Evolutionary conservation across 2,888 invertebrate species (phyloP), one percentile per base, ranked within the genome.

Genomic region (Scaptomyza caliginosa): DNA sequence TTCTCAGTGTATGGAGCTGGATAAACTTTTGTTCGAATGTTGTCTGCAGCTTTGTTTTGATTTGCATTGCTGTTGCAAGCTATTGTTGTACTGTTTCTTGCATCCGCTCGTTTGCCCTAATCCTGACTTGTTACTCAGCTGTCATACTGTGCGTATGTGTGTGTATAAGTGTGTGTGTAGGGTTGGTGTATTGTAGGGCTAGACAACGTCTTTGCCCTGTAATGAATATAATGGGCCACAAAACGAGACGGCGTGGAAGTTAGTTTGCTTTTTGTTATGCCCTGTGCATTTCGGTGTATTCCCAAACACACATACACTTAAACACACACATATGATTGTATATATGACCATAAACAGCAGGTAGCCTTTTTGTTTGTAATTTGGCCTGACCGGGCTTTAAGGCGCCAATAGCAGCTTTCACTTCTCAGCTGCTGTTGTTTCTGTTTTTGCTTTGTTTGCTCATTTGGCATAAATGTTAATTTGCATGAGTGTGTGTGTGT

Each of bases 391-490:
- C 60, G 65, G 67, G 36, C 59, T 52, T 71, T 34, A 17, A 52
- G 67, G 54, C 74, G 66, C 55, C 66, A 71, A 45, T 23, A 54
- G 42, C 64, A 68, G 57, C 59, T 66, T 74, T 74, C 57, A 65
- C 63, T 69, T 45, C 56, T 63, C 67, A 36, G 32, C 50, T 43
- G 36, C 10, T 46, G 34, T 19, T 38, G 45, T 17, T 43, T 16
- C 16, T 16, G 43, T 13, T 42, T 2, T 55, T 43, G 34, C 46
- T 59, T 69, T 76, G 77, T 74, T 76, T 74, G 76, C 74, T 62
- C 77, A 77, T 77, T 77, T 77, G 55, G 63, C 65, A 65, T 50
- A 67, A 59, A 67, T 71, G 76, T 77, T 74, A 77, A 77, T 77
- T 77, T 74, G 60, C 52, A 42, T 52, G 54, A 36, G n/a, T 46